A percentile compares a stretch with the other conserved stretches of the same genome.
Conservation (phyloP, 2,113 vertebrate genomes). For the Accipiter virgatus region DNA sequence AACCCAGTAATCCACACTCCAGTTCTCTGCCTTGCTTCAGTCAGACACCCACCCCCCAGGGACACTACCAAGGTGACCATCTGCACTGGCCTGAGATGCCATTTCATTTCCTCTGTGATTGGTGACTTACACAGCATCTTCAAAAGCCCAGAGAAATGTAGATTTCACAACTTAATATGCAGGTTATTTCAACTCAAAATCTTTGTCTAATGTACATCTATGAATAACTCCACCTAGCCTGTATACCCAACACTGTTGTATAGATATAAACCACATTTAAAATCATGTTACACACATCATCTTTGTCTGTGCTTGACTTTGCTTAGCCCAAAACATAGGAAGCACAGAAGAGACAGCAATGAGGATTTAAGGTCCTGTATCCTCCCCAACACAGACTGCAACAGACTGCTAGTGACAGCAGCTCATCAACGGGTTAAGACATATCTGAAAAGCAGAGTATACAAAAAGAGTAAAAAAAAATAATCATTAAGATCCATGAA, state of each 20-base stretch:
- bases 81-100: background rate
- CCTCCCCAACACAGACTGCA: background rate
- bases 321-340: background rate
- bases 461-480: background rate
- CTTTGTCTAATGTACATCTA: background rate
- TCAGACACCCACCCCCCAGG: fast-evolving
- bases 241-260: background rate
- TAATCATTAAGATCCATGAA: background rate
- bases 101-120: background rate
- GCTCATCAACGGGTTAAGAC: background rate
- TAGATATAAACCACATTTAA: background rate
- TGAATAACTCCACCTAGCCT: background rate
- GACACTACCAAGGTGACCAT: background rate
- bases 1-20: background rate
- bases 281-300: background rate
- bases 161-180: background rate
- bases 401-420: background rate
- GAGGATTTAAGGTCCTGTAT: background rate
- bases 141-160: background rate
- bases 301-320: background rate
- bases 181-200: background rate
- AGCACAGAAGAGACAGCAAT: background rate
- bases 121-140: background rate
- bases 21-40: background rate
- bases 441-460: background rate